Percentiles rank a stretch among this genome's conserved stretches.
phyloP scores from a whole-genome alignment of 2,888 invertebrate species.

The Leptinotarsa haldemani region DNA sequence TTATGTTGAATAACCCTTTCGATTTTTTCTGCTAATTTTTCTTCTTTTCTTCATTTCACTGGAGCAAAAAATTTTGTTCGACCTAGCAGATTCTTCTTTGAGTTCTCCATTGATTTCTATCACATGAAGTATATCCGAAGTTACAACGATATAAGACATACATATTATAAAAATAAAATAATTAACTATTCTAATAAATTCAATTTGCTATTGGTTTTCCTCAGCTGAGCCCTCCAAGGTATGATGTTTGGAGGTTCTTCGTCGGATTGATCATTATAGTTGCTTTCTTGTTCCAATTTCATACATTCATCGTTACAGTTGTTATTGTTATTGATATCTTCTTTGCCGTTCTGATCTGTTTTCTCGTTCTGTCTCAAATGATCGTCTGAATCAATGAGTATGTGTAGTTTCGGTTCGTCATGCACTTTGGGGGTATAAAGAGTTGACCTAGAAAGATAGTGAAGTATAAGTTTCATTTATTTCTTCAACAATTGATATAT shows the following conservation, averaged over 20 bases:
- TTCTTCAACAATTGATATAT: not conserved
- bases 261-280: conserved; percentile 53
- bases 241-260: conserved; percentile 77
- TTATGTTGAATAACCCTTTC: no score
- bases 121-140: no score
- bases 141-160: no score
- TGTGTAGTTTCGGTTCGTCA: conserved; percentile 69
- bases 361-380: conserved; percentile 63
- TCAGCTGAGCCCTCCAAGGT: conserved; percentile 89
- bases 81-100: no score
- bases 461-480: not conserved
- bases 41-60: no score
- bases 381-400: conserved; percentile 62
- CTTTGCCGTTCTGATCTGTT: conserved; percentile 20
- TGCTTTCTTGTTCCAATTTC: conserved; percentile 49
- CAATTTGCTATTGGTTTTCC: conserved; percentile 91
- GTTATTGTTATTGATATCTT: conserved; percentile 57
- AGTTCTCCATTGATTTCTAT: no score
- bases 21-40: no score
- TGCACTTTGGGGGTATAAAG: conserved; percentile 79
- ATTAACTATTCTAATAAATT: conserved; percentile 76
- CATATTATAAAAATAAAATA: not conserved
- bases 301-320: conserved; percentile 66
- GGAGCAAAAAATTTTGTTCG: no score
- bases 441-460: conserved; percentile 68